phyloP scores from a whole-genome alignment of 2,113 vertebrate genomes.

The Otis tarda region DNA sequence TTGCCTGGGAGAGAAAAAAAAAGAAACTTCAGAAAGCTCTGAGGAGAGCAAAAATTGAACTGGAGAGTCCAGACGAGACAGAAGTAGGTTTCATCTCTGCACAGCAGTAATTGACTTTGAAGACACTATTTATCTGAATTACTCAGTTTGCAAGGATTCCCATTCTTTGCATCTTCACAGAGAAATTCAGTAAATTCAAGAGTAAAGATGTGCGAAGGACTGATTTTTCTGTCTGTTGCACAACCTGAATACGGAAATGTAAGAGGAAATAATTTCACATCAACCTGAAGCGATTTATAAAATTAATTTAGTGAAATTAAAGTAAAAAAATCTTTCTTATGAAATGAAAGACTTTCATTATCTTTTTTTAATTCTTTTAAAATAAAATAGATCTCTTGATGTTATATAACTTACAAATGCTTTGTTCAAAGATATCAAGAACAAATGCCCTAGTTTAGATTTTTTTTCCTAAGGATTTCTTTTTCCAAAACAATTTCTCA shows the following conservation, averaged over 20 bases:
- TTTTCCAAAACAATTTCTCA: not conserved
- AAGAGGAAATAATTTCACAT: slow-evolving; percentile 7
- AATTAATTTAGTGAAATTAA: slow-evolving; percentile 1
- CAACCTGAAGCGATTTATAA: not conserved
- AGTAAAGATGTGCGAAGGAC: slow-evolving; percentile 6
- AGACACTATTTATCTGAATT: slow-evolving; percentile 39
- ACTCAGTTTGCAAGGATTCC: not conserved
- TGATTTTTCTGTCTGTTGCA: slow-evolving; percentile 37
- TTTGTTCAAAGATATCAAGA: not conserved
- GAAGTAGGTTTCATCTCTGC: not conserved
- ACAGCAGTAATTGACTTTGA: slow-evolving; percentile 37
- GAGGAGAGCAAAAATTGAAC: not conserved
- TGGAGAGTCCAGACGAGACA: not conserved
- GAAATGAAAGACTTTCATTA: not conserved
- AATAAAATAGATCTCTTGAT: not conserved
- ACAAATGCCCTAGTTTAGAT: not conserved
- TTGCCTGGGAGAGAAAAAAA: not conserved
- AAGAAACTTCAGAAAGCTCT: not conserved
- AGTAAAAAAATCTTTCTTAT: not conserved
- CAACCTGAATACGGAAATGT: not conserved
- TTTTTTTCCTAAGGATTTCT: not conserved
- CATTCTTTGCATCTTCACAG: not conserved
- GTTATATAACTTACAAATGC: not conserved
- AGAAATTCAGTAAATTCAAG: slow-evolving; percentile 22
- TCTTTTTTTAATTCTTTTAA: not conserved